Evolutionary conservation across 2,888 invertebrate species (phyloP).

Genomic region (Listrodromus nycthemerus): DNA sequence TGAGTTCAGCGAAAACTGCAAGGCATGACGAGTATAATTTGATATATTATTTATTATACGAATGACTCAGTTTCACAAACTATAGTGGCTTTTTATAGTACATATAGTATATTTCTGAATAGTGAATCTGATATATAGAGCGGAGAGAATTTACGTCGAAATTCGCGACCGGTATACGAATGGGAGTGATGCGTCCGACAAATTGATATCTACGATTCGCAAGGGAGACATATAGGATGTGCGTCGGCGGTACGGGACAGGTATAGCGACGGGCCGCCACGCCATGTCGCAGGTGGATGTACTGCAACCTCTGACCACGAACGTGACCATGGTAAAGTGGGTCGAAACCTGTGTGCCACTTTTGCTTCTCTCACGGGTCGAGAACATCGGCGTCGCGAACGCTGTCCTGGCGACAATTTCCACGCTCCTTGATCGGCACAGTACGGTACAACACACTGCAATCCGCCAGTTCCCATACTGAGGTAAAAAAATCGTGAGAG

Average conservation of each 20-base stretch:
- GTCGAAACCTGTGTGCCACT: slow-evolving; percentile 71
- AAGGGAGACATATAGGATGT: neutral
- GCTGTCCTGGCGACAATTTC: slow-evolving; percentile 48
- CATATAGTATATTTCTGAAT: neutral
- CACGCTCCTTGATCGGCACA: slow-evolving; percentile 28
- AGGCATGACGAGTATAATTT: neutral
- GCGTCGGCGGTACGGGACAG: neutral
- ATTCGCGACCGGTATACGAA: neutral
- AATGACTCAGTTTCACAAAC: neutral
- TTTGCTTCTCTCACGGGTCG: slow-evolving; percentile 32
- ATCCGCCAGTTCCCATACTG: neutral
- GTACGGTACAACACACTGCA: neutral
- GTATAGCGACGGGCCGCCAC: neutral
- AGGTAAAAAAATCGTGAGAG: neutral
- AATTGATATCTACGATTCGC: neutral
- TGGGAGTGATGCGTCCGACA: neutral
- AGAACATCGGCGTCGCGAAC: slow-evolving; percentile 11
- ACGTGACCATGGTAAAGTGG: slow-evolving; percentile 77
- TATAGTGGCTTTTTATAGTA: neutral
- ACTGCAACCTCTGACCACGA: slow-evolving; percentile 74
- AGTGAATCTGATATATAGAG: too few species aligned
- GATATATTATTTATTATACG: neutral
- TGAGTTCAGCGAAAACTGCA: neutral
- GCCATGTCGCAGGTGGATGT: slow-evolving; percentile 45
- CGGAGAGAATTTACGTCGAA: neutral